Evolutionary conservation across 2,888 invertebrate genomes (phyloP).

Genomic region (Epistrophella euchroma): DNA sequence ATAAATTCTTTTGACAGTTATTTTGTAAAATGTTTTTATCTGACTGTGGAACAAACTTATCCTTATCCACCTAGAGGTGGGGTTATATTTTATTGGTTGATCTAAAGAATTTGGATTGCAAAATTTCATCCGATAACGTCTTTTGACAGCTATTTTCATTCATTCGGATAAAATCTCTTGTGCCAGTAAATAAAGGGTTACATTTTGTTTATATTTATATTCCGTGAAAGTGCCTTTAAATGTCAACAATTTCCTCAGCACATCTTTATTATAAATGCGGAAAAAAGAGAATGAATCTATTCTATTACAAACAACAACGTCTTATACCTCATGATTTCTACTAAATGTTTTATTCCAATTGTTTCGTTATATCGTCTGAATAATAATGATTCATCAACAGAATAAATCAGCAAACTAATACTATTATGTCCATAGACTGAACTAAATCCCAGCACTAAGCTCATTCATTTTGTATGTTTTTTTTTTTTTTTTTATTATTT

Average conservation of each 20-base stretch:
- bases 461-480: constrained; percentile 19
- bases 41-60: no score
- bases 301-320: background rate
- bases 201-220: background rate
- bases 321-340: constrained; percentile 6
- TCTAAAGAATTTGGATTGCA: background rate
- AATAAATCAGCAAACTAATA: constrained; percentile 54
- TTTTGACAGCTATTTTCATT: background rate
- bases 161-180: background rate
- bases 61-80: no score
- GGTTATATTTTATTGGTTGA: no score
- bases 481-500: background rate
- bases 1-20: background rate
- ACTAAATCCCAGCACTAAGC: constrained; percentile 34
- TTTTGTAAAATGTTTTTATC: background rate
- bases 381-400: constrained; percentile 30
- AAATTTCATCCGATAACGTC: background rate
- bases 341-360: constrained; percentile 29
- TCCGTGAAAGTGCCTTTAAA: background rate
- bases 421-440: constrained; percentile 41
- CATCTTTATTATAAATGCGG: background rate
- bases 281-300: background rate
- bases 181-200: background rate
- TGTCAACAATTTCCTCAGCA: background rate
- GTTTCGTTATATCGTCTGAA: background rate